Base-by-base conservation (phyloP, 2,113 vertebrate species). In the Odobenus rosmarus region DNA sequence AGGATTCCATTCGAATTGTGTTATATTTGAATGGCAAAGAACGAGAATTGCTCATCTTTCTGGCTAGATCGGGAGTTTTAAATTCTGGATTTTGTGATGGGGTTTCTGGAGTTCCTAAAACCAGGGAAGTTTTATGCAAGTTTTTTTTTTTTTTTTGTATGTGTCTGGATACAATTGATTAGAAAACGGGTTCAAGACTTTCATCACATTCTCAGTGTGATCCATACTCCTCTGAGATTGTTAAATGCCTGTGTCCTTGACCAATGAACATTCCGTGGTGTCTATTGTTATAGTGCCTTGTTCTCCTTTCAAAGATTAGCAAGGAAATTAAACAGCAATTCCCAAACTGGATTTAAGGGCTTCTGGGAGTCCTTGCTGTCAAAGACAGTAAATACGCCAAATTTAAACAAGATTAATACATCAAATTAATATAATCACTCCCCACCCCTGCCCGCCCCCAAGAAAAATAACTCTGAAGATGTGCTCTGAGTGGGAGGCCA, bases 281-380 rank as follows among this genome's bases (percentile, higher is more conserved):
- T 12, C 90, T 46, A 0, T 36, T 28, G 5, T 93, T 49, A 31
- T 36, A 21, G 13, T 42, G 9, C 14, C 26, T 28, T 24, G 1
- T 55, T 79, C 19, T 55, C n/a, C 23, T 94, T 92, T 74, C 24
- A 69, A 18, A 69, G 33, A 31, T 36, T 57, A 51, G 14, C 69
- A 39, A 96, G 31, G 26, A 85, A 90, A 93, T 42, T 31, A 39
- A 95, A 67, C 8, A 88, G 77, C 23, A 90, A 7, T 95, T 82
- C 28, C 53, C 59, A 82, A 88, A 46, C 2, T 81, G 2, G 33
- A 46, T 21, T 36, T 36, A 42, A 67, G 19, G 18, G 15, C 71
- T 86, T 96, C 57, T 55, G n/a, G 7, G 55, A 71, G 21, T 95
- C 39, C 39, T 51, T 94, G 21, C 46, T 81, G 46, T 90, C 80